A percentile compares a stretch with the other conserved stretches of the same genome.
Conservation (phyloP, 2,888 invertebrate species). For the Sarcophaga caerulescens region DNA sequence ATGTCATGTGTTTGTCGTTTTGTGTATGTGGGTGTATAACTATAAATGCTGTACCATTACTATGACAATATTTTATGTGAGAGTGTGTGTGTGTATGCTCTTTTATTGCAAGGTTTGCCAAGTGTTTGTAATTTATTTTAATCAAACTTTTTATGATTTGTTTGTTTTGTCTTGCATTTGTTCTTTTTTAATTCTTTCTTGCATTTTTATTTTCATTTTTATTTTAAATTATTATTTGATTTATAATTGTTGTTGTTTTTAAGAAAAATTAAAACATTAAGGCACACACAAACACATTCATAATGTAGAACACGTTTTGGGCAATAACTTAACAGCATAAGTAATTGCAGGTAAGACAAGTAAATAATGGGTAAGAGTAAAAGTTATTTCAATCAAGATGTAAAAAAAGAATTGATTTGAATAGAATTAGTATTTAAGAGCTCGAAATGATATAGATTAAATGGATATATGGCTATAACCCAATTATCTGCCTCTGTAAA, state of each 20-base stretch:
- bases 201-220: not conserved
- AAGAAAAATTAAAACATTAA: not conserved
- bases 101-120: not conserved
- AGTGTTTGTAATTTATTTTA: not conserved
- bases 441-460: no score
- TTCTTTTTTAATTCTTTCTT: not conserved
- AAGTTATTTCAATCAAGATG: not conserved
- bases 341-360: not conserved
- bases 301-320: not conserved
- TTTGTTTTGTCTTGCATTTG: not conserved
- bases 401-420: not conserved
- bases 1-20: no score
- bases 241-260: not conserved
- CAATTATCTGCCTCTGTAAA: no score
- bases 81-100: not conserved
- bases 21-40: constrained; percentile 4
- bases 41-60: not conserved
- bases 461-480: no score
- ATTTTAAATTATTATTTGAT: not conserved
- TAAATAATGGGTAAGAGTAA: not conserved
- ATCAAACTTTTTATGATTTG: not conserved
- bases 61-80: not conserved
- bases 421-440: no score
- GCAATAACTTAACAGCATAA: not conserved
- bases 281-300: not conserved